These are phyloP conservation scores for Podabrus alpinus DNA, from an alignment of 2,888 invertebrate genomes.

Conservation along the genomic window DNA sequence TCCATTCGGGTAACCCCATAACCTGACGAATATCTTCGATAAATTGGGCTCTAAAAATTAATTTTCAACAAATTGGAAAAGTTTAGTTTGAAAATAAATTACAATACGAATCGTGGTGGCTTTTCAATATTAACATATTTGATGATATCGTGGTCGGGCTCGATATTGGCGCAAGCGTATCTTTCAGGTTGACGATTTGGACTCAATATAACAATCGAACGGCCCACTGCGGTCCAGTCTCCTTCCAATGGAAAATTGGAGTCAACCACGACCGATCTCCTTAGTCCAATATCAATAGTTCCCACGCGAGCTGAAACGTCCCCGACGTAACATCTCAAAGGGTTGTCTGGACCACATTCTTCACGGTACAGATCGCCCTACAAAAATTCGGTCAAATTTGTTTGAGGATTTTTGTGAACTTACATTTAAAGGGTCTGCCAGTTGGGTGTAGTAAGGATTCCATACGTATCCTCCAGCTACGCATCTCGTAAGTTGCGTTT, in stretches of 20 bases:
- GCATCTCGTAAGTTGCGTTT: constrained; percentile 78
- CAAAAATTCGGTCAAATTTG: constrained; percentile 28
- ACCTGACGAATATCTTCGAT: constrained; percentile 78
- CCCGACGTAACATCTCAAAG: constrained; percentile 88
- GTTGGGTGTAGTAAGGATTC: constrained; percentile 89
- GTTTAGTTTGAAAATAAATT: constrained; percentile 53
- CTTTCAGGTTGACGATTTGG: constrained; percentile 71
- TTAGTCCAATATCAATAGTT: constrained; percentile 78
- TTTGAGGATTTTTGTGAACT: neutral
- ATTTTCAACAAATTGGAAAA: neutral
- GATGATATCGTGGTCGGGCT: constrained; percentile 87
- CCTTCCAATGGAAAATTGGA: constrained; percentile 86
- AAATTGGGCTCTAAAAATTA: constrained; percentile 74
- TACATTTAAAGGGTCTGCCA: constrained; percentile 88
- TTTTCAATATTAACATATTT: constrained; percentile 87
- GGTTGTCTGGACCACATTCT: constrained; percentile 88
- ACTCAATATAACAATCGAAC: constrained; percentile 83
- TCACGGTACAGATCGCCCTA: constrained; percentile 82
- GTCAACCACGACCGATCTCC: constrained; percentile 79
- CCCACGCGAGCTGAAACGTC: constrained; percentile 86
- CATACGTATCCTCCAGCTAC: constrained; percentile 90
- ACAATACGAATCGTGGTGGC: constrained; percentile 88
- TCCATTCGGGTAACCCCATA: constrained; percentile 89
- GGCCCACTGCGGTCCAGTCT: constrained; percentile 75
- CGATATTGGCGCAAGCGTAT: constrained; percentile 90